Evolutionary conservation across 2,113 vertebrate genomes (phyloP).

Genomic region (Phalacrocorax brasilianus): DNA sequence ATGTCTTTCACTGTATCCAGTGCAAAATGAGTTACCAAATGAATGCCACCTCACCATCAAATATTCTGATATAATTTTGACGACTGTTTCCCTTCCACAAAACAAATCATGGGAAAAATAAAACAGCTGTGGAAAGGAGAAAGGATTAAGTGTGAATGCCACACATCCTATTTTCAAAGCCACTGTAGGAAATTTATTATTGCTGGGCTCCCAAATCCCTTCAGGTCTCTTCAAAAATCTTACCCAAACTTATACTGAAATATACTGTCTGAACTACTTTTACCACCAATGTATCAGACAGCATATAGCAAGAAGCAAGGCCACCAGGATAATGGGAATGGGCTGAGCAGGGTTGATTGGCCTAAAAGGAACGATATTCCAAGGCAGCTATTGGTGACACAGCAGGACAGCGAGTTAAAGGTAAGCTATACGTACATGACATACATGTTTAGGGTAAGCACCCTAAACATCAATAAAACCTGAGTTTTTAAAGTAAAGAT

Average conservation of each 20-base stretch:
- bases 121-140: background rate
- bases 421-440: background rate
- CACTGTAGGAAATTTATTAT: background rate
- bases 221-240: background rate
- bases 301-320: background rate
- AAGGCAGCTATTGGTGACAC: background rate
- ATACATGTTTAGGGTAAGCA: background rate
- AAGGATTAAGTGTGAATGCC: background rate
- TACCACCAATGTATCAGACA: background rate
- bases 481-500: background rate
- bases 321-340: background rate
- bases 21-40: background rate
- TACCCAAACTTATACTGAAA: background rate
- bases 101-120: background rate
- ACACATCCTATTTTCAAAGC: slow-evolving; percentile 5
- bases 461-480: background rate
- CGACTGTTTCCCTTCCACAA: background rate
- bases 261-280: rapidly evolving
- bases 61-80: background rate
- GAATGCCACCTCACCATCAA: background rate
- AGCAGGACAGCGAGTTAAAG: background rate
- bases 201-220: background rate
- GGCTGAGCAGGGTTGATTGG: background rate
- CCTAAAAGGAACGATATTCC: background rate
- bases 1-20: background rate